phyloP scores from a whole-genome alignment of 2,888 invertebrate genomes.

The Exocentrus adspersus region DNA sequence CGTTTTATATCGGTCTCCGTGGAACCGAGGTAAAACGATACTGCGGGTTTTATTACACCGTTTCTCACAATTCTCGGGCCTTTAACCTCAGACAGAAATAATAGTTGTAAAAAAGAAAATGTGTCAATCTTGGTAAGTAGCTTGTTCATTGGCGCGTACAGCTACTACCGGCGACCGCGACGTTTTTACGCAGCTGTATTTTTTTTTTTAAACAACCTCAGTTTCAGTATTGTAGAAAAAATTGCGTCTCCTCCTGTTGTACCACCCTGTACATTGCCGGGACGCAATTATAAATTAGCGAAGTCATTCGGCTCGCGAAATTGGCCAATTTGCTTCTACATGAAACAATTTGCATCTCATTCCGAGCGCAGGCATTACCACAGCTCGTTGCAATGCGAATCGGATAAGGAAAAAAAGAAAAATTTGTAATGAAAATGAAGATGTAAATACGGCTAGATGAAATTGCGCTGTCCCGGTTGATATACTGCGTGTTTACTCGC shows the following conservation, averaged over 20 bases:
- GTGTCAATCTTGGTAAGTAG: background rate
- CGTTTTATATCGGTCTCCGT: background rate
- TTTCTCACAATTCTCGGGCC: background rate
- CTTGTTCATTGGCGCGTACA: background rate
- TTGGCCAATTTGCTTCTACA: constrained; percentile 25
- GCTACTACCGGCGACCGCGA: background rate
- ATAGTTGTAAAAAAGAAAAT: background rate
- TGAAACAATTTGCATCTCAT: constrained; percentile 34
- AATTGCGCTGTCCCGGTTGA: background rate
- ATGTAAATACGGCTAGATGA: background rate
- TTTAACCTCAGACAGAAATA: background rate
- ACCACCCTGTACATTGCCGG: background rate
- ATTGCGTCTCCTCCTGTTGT: too few relatives aligned
- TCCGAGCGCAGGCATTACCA: background rate
- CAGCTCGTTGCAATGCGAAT: constrained; percentile 3
- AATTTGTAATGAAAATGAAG: too few relatives aligned
- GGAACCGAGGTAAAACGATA: background rate
- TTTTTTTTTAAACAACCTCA: too few relatives aligned
- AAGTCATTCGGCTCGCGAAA: constrained; percentile 25
- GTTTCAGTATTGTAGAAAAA: too few relatives aligned
- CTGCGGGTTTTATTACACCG: background rate
- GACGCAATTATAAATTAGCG: constrained; percentile 32
- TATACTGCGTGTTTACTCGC: background rate
- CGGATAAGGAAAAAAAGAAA: too few relatives aligned
- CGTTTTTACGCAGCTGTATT: too few relatives aligned